These are phyloP conservation scores for Aspidapion aeneum DNA, from an alignment of 2,888 invertebrate species.

Conservation along the genomic window DNA sequence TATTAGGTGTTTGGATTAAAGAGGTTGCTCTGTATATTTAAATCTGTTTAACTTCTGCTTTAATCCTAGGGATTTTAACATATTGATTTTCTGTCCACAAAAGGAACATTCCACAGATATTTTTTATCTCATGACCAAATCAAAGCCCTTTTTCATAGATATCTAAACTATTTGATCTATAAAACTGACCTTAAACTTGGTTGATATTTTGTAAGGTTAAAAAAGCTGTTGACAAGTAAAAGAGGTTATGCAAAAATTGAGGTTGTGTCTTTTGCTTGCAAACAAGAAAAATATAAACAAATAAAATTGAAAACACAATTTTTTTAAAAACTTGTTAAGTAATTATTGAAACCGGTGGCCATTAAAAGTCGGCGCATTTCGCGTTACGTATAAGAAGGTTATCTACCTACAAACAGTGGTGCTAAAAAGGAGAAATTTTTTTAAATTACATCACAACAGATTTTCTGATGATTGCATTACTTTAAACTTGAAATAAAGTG, in stretches of 20 bases:
- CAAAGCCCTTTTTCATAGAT: too few species aligned
- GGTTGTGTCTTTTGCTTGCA: constrained; percentile 45
- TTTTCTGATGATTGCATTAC: not conserved
- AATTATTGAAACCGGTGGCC: too few species aligned
- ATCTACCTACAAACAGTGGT: constrained; percentile 35
- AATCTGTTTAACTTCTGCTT: too few species aligned
- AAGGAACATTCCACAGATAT: too few species aligned
- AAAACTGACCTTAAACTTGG: too few species aligned
- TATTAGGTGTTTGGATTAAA: too few species aligned
- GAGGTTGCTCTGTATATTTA: too few species aligned
- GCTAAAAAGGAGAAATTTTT: constrained; percentile 16
- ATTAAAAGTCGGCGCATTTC: constrained; percentile 3
- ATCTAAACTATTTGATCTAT: too few species aligned
- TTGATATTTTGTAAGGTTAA: not conserved
- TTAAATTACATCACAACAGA: not conserved
- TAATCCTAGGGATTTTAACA: too few species aligned
- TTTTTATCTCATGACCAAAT: too few species aligned
- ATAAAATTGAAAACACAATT: constrained; percentile 19
- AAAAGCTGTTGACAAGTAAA: constrained; percentile 45
- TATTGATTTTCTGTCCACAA: too few species aligned
- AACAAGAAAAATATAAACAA: constrained; percentile 47
- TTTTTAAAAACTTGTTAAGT: not conserved
- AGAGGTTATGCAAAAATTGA: constrained; percentile 50
- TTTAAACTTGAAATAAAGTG: not conserved
- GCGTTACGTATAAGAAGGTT: constrained; percentile 37